These are phyloP conservation scores for Cervus canadensis DNA, from an alignment of 2,113 vertebrate genomes.

Conservation along the genomic window DNA sequence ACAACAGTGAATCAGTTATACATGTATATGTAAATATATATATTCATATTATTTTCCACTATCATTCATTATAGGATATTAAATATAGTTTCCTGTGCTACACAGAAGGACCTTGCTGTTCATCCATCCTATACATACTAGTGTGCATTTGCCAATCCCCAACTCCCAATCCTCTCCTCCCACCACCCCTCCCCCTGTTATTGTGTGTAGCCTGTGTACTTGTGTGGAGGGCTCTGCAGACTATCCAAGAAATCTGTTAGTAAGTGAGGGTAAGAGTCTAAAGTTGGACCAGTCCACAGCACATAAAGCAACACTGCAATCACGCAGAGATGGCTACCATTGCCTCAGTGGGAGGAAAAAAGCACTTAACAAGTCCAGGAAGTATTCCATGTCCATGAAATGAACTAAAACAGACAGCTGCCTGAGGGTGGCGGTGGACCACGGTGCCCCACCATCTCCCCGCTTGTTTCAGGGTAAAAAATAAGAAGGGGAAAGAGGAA, in stretches of 20 bases:
- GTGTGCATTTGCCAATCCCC: background rate
- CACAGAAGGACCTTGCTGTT: background rate
- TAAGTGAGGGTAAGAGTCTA: background rate
- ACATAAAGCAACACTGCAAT: too few species aligned
- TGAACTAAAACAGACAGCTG: background rate
- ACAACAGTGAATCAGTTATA: background rate
- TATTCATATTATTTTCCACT: background rate
- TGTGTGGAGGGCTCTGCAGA: background rate
- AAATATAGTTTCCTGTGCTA: background rate
- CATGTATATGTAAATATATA: background rate
- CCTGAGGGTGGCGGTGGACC: background rate
- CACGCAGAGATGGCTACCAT: background rate
- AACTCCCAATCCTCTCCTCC: background rate
- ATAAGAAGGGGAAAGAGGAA: background rate
- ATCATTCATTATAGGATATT: background rate
- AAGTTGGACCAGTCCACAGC: background rate
- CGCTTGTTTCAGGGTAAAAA: background rate
- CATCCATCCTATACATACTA: background rate
- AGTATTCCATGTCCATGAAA: background rate
- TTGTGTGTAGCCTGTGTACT: background rate
- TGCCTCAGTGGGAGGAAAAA: background rate
- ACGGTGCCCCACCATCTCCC: background rate
- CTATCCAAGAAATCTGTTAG: background rate
- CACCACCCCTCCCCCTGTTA: background rate
- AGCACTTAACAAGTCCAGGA: background rate